Base-by-base conservation (phyloP, 2,113 vertebrate species). In the Tapirus terrestris region DNA sequence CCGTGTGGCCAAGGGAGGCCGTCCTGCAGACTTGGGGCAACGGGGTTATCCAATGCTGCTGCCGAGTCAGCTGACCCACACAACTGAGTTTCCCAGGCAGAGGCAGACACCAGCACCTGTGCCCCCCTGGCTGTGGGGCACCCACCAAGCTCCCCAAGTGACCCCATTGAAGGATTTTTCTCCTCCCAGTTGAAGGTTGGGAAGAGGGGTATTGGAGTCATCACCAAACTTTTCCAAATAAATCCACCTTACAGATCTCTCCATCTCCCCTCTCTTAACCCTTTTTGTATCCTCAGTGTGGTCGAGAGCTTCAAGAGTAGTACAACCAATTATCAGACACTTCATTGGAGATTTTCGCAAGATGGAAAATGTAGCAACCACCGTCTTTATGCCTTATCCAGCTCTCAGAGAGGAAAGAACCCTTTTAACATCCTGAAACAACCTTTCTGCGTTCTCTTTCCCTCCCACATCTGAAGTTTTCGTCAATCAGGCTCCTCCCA, bases 351-450 rank as follows among this genome's bases (percentile, higher is more conserved):
- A 51, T 36, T 29, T 86, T n/a, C 79, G 58, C 25, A 56, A 53
- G 53, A 60, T 2, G n/a, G 14, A 6, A 9, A 68, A 63, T 2
- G 4, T 2, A 45, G 3, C 2, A 6, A 8, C 43, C 13, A 0
- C 23, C 11, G 10, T 33, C 56, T 10, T 45, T 21, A 6, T 8
- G 18, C 7, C 76, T 45, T 12, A 5, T 8, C 21, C 2, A 10
- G 45, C 16, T 43, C 58, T 18, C 56, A 91, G 45, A 72, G 33
- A 82, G 21, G 48, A 67, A 61, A 13, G 29, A 3, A 6, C 17
- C 10, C 23, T 23, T 63, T 33, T 43, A 3, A 27, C 2, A 14
- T 17, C 51, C 23, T 25, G 2, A n/a, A 36, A 43, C 27, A 51
- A 53, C 5, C 39, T 84, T 18, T 20, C 76, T 33, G 6, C 1